phyloP scores from a whole-genome alignment of 2,113 vertebrate species.

The Entomyzon cyanotis region DNA sequence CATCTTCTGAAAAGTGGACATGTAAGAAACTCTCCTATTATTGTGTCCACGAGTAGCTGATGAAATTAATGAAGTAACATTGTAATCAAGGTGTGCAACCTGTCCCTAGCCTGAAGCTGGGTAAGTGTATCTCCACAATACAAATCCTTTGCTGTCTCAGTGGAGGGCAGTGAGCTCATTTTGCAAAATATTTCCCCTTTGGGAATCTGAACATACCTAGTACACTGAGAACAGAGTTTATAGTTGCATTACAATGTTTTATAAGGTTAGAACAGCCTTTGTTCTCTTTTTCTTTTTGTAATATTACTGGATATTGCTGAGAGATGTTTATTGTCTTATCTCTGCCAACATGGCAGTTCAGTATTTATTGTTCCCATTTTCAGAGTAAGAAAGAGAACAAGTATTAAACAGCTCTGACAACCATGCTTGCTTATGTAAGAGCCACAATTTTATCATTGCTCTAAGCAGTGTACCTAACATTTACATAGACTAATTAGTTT shows the following conservation, averaged over 20 bases:
- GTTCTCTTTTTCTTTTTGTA: background rate
- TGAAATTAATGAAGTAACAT: background rate
- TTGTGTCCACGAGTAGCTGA: background rate
- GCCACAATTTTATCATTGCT: background rate
- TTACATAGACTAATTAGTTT: background rate
- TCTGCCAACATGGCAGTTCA: background rate
- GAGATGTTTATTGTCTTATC: background rate
- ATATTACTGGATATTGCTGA: background rate
- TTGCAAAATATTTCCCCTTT: background rate
- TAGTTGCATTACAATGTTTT: background rate
- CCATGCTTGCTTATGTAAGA: background rate
- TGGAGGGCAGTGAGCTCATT: background rate
- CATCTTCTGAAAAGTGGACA: rapidly evolving
- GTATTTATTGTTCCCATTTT: background rate
- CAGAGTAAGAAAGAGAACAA: background rate
- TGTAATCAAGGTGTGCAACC: background rate
- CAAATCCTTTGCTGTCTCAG: background rate
- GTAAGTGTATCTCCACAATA: background rate
- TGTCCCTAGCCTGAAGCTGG: background rate
- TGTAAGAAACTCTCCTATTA: background rate
- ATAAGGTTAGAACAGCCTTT: background rate
- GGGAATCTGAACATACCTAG: background rate
- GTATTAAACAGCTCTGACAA: background rate
- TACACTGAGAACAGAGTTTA: background rate
- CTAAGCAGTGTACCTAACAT: background rate